Evolutionary conservation across 2,888 invertebrate species (phyloP), one percentile per base, ranked within the genome.

Genomic region (Anaspis maculata): DNA sequence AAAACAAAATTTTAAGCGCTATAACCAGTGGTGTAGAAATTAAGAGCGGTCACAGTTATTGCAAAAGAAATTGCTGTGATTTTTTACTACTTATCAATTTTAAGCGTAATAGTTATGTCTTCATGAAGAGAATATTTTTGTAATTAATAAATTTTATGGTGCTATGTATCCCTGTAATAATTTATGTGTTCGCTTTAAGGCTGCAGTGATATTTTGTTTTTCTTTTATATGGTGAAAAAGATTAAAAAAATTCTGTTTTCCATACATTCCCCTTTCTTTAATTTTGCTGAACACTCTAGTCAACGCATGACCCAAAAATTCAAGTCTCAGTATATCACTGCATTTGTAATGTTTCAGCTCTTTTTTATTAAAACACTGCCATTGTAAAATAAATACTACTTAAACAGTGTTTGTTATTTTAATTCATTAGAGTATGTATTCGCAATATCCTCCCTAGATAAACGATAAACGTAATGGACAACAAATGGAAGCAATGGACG

Each of bases 321-420:
- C 19, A 6, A 27, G 25, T 16, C 24, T 21, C 13, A 15, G 6
- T 32, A 29, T 32, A 41, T 45, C 41, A 40, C 40, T 42, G 41
- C 41, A 42, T 25, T 40, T 29, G 25, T 38, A 39, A 31, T 39
- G 12, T 37, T 39, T 14, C 23, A 27, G 32, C 36, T 45, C 35
- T 41, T 45, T 45, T 23, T 38, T 37, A 40, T 47, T 47, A 42
- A 53, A 59, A 56, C 62, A 62, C 62, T 62, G 62, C 61, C 62
- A 62, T 54, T 61, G 56, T 61, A 59, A 61, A 58, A 57, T 59
- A 59, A 57, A 58, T 42, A 43, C 32, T 43, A 36, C 32, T 27
- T 32, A 32, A 36, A 39, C 25, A 32, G 13, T 26, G 14, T 34
- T 34, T 32, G 12, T 3, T 34, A 6, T 13, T 15, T 24, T 24